Percentiles rank a stretch among this genome's conserved stretches.
These are phyloP conservation scores for Schlechtendalia chinensis DNA, from an alignment of 1,140 invertebrate species.

Conservation along the genomic window DNA sequence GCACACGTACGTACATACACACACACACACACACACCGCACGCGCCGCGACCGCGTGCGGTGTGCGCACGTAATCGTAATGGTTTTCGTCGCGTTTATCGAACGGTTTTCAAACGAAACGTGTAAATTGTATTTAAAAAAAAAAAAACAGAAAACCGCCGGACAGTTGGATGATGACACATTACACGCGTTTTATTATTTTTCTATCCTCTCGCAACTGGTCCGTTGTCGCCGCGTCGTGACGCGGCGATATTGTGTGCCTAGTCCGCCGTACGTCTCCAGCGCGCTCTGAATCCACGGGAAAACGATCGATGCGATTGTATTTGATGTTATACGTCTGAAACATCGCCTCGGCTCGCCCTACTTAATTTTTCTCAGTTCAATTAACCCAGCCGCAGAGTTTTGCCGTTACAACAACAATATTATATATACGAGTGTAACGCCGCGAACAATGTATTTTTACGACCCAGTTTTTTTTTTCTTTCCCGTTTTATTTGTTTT, in stretches of 20 bases:
- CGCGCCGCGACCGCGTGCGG: background rate
- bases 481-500: background rate
- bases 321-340: no score
- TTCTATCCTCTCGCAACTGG: background rate
- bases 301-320: no score
- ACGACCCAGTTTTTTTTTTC: background rate
- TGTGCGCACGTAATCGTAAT: conserved; percentile 1
- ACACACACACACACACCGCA: background rate
- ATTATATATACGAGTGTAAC: background rate
- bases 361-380: background rate
- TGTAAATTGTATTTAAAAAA: background rate
- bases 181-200: no score
- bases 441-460: background rate
- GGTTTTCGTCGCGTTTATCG: background rate
- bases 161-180: no score
- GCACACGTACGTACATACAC: background rate
- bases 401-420: background rate
- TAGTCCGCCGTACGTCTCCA: no score
- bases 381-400: background rate
- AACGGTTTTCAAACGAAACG: background rate
- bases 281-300: no score
- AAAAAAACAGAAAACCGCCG: background rate
- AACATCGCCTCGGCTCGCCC: background rate
- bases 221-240: no score
- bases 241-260: no score